Evolutionary conservation across 2,113 vertebrate genomes (phyloP).

Genomic region (Petrocephalus microphthalmus): DNA sequence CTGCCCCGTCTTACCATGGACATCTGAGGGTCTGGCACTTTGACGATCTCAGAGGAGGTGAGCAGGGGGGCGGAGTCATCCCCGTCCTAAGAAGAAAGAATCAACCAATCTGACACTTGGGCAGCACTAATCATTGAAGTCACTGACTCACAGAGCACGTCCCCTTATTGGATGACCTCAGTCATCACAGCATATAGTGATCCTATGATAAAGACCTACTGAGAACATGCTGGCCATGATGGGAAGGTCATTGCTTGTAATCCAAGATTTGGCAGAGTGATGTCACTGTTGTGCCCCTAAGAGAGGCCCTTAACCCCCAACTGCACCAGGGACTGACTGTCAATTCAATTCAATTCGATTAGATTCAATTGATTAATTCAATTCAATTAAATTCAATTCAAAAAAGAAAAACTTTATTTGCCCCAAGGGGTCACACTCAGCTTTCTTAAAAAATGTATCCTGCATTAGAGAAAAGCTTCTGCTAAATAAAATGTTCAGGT

Average conservation of each 20-base stretch:
- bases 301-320: background rate
- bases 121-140: background rate
- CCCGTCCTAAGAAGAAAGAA: slow-evolving; percentile 69
- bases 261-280: background rate
- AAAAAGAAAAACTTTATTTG: too few relatives aligned
- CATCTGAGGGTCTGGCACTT: slow-evolving; percentile 98
- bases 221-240: background rate
- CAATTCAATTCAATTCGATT: too few relatives aligned
- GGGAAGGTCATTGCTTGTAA: background rate
- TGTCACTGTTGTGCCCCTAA: background rate
- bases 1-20: slow-evolving; percentile 74
- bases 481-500: background rate
- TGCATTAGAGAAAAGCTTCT: background rate
- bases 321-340: background rate
- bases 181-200: background rate
- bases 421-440: background rate
- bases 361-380: too few relatives aligned
- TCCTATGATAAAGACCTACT: background rate
- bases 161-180: background rate
- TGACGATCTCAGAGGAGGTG: slow-evolving; percentile 89
- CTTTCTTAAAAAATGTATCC: background rate
- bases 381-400: too few relatives aligned
- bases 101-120: background rate
- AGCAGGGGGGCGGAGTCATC: slow-evolving; percentile 78
- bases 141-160: background rate